These are phyloP conservation scores for Miltochrista miniata DNA, from an alignment of 2,888 invertebrate species.

Conservation along the genomic window DNA sequence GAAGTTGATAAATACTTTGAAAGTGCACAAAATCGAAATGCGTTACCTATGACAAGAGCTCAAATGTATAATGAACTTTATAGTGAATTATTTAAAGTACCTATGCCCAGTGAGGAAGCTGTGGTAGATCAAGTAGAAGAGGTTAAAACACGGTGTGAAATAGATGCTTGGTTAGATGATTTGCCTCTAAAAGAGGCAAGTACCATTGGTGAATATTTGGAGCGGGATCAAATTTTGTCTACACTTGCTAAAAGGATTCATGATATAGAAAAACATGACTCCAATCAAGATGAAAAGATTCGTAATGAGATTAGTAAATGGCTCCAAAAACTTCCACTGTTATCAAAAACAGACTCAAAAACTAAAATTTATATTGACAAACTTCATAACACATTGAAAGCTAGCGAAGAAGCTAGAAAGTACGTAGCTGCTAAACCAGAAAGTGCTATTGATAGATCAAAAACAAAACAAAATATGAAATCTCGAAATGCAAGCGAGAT, in stretches of 20 bases:
- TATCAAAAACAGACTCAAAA: slow-evolving; percentile 34
- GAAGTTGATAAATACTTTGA: slow-evolving; percentile 53
- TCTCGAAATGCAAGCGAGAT: slow-evolving; percentile 27
- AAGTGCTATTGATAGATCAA: slow-evolving; percentile 20
- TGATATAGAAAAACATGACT: slow-evolving; percentile 50
- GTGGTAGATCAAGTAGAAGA: slow-evolving; percentile 55
- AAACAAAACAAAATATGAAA: slow-evolving; percentile 14
- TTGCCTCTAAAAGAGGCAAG: slow-evolving; percentile 47
- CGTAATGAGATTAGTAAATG: slow-evolving; percentile 56
- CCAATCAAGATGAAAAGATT: slow-evolving; percentile 43
- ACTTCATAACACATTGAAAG: slow-evolving; percentile 46
- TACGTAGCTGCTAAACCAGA: slow-evolving; percentile 33
- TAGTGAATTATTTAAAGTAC: slow-evolving; percentile 53
- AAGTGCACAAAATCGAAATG: slow-evolving; percentile 48
- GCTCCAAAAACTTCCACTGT: slow-evolving; percentile 52
- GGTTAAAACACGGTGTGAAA: slow-evolving; percentile 60
- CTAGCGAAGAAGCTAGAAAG: slow-evolving; percentile 46
- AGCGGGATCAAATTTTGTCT: slow-evolving; percentile 52
- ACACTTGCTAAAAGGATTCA: slow-evolving; percentile 55
- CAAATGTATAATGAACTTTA: slow-evolving; percentile 58
- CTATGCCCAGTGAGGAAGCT: slow-evolving; percentile 50
- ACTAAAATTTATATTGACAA: slow-evolving; percentile 39
- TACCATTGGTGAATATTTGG: slow-evolving; percentile 42
- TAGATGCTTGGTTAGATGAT: slow-evolving; percentile 57
- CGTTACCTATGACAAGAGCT: slow-evolving; percentile 47